Evolutionary conservation across 2,113 vertebrate species (phyloP).

Genomic region (Leptodactylus fuscus): DNA sequence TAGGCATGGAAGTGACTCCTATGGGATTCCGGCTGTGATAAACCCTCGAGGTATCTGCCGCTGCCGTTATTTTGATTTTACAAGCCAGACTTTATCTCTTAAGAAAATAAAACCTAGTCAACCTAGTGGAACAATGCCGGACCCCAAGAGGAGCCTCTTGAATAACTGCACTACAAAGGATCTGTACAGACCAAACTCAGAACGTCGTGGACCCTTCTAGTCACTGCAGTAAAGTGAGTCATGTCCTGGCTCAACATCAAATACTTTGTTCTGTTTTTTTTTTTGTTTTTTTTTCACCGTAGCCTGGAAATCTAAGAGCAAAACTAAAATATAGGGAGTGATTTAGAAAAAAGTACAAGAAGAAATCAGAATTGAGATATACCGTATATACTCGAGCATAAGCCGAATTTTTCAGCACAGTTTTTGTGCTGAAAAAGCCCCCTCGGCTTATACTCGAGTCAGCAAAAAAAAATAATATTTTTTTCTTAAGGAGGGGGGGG

Average conservation of each 20-base stretch:
- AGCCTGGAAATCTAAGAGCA: not conserved
- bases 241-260: slow-evolving; percentile 11
- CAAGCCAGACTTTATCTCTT: not conserved
- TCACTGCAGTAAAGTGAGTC: slow-evolving; percentile 25
- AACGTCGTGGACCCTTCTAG: not conserved
- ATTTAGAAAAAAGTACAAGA: not conserved
- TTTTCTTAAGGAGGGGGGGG: too few relatives aligned
- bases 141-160: not conserved
- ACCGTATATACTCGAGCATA: too few relatives aligned
- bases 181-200: not conserved
- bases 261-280: not conserved
- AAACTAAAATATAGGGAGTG: not conserved
- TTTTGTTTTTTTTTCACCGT: too few relatives aligned
- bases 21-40: not conserved
- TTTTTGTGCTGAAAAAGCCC: too few relatives aligned
- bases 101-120: not conserved
- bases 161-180: not conserved
- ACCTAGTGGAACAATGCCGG: not conserved
- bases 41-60: not conserved
- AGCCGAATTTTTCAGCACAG: too few relatives aligned
- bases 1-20: too few relatives aligned
- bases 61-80: not conserved
- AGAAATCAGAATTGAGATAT: not conserved
- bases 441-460: too few relatives aligned
- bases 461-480: too few relatives aligned